phyloP scores from a whole-genome alignment of 2,888 invertebrate species.

The Hydroisotoma schaefferi region DNA sequence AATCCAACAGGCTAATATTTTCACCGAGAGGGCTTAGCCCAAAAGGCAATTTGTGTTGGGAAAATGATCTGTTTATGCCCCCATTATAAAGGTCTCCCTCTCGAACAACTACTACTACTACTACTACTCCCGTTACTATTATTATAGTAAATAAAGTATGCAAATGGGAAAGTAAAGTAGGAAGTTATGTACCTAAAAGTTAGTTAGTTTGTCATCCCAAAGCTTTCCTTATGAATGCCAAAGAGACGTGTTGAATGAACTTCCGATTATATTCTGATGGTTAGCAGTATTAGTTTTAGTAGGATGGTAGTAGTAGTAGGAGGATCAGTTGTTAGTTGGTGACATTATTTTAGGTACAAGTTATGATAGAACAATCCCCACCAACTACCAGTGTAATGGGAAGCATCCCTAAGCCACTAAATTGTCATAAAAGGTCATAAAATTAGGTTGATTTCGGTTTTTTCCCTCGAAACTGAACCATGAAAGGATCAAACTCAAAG shows the following conservation, averaged over 20 bases:
- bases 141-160: no score
- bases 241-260: constrained; percentile 18
- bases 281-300: no score
- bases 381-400: constrained; percentile 11
- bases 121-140: no score
- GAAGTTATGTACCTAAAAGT: background rate
- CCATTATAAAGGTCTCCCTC: constrained; percentile 36
- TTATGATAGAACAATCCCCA: constrained; percentile 8
- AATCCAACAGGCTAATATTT: constrained; percentile 21
- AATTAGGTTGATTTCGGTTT: constrained; percentile 42
- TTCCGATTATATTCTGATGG: no score
- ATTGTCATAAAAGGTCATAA: constrained; percentile 43
- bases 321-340: no score
- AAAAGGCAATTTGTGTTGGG: constrained; percentile 43
- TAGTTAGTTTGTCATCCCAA: no score
- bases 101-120: no score
- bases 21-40: constrained; percentile 34
- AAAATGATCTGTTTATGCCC: constrained; percentile 45
- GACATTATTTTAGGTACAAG: constrained; percentile 17
- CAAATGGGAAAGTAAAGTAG: no score
- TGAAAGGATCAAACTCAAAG: constrained; percentile 16
- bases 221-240: constrained; percentile 43
- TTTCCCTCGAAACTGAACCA: constrained; percentile 7
- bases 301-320: no score
- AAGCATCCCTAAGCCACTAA: constrained; percentile 14